Conservation (phyloP, 2,888 invertebrate genomes). For the Embidobia sp. region DNA sequence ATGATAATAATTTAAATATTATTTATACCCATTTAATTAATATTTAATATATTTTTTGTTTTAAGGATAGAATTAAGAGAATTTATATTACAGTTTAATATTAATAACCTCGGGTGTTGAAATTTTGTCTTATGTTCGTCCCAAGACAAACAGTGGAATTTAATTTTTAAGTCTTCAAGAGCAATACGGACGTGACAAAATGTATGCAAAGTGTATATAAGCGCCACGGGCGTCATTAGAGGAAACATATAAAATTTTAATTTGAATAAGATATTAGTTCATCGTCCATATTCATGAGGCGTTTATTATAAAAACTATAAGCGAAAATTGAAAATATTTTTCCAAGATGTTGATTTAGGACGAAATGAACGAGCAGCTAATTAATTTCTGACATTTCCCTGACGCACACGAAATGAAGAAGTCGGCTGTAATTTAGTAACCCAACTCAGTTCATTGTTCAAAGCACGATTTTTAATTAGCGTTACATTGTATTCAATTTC, state of each 20-base stretch:
- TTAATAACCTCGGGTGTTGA: too few relatives aligned
- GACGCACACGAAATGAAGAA: constrained; percentile 47
- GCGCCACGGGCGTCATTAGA: constrained; percentile 55
- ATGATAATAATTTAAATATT: too few relatives aligned
- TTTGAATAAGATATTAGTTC: constrained; percentile 61
- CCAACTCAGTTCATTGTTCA: constrained; percentile 19
- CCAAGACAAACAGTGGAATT: constrained; percentile 25
- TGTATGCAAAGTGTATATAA: constrained; percentile 60
- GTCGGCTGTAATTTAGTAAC: constrained; percentile 39
- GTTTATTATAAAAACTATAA: constrained; percentile 44
- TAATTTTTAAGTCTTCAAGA: constrained; percentile 45
- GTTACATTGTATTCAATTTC: constrained; percentile 12
- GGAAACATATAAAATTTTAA: constrained; percentile 59
- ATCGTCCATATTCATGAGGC: constrained; percentile 59
- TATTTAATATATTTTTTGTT: too few relatives aligned
- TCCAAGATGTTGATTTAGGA: constrained; percentile 54
- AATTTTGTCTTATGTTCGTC: constrained; percentile 1
- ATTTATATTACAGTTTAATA: too few relatives aligned
- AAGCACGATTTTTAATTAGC: constrained; percentile 26
- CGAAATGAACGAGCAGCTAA: constrained; percentile 47
- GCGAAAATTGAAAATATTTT: constrained; percentile 40
- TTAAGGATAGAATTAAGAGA: too few relatives aligned
- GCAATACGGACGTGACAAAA: constrained; percentile 56
- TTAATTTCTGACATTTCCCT: constrained; percentile 57
- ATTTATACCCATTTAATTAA: too few relatives aligned